Base-by-base conservation (phyloP, 2,888 invertebrate species). In the Cybosia mesomella region DNA sequence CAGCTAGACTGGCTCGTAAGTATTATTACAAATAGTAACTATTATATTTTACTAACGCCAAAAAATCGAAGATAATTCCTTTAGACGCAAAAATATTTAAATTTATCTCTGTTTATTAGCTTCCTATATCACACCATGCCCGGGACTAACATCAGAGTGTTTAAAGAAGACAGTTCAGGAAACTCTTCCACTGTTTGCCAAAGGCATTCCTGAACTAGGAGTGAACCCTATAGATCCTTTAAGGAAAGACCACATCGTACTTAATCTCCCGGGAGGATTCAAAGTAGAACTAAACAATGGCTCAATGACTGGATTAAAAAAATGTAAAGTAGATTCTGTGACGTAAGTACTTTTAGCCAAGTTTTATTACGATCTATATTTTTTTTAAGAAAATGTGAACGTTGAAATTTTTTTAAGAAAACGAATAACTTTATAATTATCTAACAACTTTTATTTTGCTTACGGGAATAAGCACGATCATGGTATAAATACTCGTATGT, bases 211-310 rank as follows among this genome's bases (percentile, higher is more conserved):
- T n/a, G 85, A 85, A 10, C 67, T 91, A 5, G 89, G 86, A 0
- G 71, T 92, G 0, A 78, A 74, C 0, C 0, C 87, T 0, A 77
- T 86, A 10, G 93, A 93, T 66, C 93, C 93, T 22, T 68, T 91
- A 5, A 64, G 9, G 7, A 73, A 85, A 53, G 85, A 89, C 4
- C 54, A 74, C 18, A 71, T 90, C 0, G 74, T 80, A 0, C 43
- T 91, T 10, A 74, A 83, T 0, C 79, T 93, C 0, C 87, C 92
- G 0, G 93, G 93, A 13, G 85, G 82, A 0, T 85, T 93, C 9
- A 89, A 87, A 73, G 74, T 93, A 9, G 80, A 87, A 18, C 76
- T 93, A 2, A 70, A 67, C 10, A 83, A 92, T 69, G 92, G 91
- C 36, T 76, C 74, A n/a, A 55, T 88, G 49, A 89, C 87, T 53